These are phyloP conservation scores for Latrodectus geometricus DNA, from an alignment of 1,140 invertebrate species.

Conservation along the genomic window DNA sequence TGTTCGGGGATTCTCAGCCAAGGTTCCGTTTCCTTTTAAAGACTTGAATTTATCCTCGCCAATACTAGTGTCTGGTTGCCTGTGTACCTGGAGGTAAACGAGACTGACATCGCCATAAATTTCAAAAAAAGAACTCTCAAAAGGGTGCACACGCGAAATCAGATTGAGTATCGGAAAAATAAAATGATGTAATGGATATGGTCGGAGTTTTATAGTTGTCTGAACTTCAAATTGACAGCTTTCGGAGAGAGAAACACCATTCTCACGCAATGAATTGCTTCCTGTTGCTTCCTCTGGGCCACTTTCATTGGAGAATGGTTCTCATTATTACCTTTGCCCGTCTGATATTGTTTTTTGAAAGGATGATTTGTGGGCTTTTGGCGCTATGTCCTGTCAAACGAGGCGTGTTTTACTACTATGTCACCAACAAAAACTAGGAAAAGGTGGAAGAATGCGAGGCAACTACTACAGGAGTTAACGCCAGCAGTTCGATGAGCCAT, in stretches of 20 bases:
- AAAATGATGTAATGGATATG: not conserved
- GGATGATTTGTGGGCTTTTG: not conserved
- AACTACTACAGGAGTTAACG: not conserved
- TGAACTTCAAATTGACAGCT: not conserved
- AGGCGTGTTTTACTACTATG: not conserved
- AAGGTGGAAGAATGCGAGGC: not conserved
- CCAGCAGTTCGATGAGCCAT: not conserved
- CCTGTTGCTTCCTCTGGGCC: not conserved
- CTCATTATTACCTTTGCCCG: not conserved
- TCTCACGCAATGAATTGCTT: not conserved
- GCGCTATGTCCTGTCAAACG: not conserved
- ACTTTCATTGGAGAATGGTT: not conserved
- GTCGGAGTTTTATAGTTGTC: not conserved
- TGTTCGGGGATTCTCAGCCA: no score
- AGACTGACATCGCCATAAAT: not conserved
- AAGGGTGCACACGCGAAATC: not conserved
- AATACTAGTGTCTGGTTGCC: no score
- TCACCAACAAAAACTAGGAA: not conserved
- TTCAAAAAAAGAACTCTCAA: not conserved
- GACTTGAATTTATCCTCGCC: no score
- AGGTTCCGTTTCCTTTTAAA: no score
- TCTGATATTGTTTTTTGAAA: not conserved
- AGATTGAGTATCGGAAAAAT: not conserved
- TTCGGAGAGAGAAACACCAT: not conserved
- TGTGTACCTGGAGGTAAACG: no score